A percentile compares a stretch with the other conserved stretches of the same genome.
Evolutionary conservation across 2,113 vertebrate genomes (phyloP).

Genomic region (Fregetta grallaria): DNA sequence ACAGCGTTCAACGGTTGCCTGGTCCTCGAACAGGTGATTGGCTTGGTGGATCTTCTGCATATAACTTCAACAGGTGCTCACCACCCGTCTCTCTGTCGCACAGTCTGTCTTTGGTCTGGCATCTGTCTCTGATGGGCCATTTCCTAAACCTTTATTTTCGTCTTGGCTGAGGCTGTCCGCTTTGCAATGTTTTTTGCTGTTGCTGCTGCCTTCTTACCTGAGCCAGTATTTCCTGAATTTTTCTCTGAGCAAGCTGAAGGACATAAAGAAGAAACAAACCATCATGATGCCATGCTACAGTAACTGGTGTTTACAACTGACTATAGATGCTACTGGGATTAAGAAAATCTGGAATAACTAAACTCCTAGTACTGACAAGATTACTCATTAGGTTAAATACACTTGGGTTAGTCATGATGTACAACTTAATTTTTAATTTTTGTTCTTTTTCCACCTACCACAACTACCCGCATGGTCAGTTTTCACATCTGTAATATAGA

Average conservation of each 20-base stretch:
- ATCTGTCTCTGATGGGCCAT: slow-evolving; percentile 80
- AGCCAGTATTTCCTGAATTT: slow-evolving; percentile 98
- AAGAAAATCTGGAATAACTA: not conserved
- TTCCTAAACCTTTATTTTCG: slow-evolving; percentile 87
- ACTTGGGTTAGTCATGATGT: not conserved
- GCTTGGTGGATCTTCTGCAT: slow-evolving; percentile 81
- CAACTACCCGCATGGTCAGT: not conserved
- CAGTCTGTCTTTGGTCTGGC: slow-evolving; percentile 88
- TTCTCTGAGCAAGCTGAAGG: slow-evolving; percentile 93
- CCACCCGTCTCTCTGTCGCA: slow-evolving; percentile 74
- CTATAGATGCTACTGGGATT: not conserved
- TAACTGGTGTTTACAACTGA: not conserved
- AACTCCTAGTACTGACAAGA: not conserved
- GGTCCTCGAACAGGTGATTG: slow-evolving; percentile 82
- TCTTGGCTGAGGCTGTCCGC: slow-evolving; percentile 85
- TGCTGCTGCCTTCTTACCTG: slow-evolving; percentile 98
- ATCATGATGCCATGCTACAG: not conserved
- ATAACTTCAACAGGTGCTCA: slow-evolving; percentile 74
- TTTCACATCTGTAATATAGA: not conserved
- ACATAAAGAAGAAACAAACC: slow-evolving; percentile 33
- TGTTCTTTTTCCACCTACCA: not conserved
- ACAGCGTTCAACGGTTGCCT: slow-evolving; percentile 85
- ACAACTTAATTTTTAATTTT: not conserved
- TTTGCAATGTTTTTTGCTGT: slow-evolving; percentile 81
- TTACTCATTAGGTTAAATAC: not conserved